Percentiles rank a stretch among this genome's conserved stretches.
These are phyloP conservation scores for Mythimna vitellina DNA, from an alignment of 2,888 invertebrate species.

Conservation along the genomic window DNA sequence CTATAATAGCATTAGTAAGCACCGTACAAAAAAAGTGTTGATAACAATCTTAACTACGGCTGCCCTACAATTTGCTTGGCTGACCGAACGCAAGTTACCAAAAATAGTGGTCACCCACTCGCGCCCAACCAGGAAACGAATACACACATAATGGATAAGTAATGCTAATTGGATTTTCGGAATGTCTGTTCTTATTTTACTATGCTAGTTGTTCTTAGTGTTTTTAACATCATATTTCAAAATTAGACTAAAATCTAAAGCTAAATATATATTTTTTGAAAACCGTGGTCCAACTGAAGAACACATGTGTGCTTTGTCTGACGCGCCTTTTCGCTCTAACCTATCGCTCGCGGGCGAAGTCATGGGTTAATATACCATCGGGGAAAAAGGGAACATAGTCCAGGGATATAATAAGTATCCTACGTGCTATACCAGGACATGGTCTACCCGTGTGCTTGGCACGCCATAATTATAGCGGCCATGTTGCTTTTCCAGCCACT, in stretches of 20 bases:
- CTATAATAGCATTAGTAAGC: slow-evolving; percentile 49
- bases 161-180: slow-evolving; percentile 70
- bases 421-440: too few species aligned
- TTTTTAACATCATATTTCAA: not conserved
- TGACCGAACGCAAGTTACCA: slow-evolving; percentile 78
- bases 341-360: too few species aligned
- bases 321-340: too few species aligned
- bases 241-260: not conserved
- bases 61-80: slow-evolving; percentile 71
- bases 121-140: slow-evolving; percentile 75
- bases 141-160: slow-evolving; percentile 55
- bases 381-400: too few species aligned
- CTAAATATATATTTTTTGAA: not conserved
- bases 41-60: slow-evolving; percentile 62
- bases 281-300: too few species aligned
- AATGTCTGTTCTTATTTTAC: slow-evolving; percentile 35
- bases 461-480: too few species aligned
- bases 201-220: slow-evolving; percentile 1
- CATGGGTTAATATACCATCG: too few species aligned
- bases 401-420: too few species aligned
- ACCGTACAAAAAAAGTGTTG: slow-evolving; percentile 43
- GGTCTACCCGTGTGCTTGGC: too few species aligned
- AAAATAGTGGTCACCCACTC: slow-evolving; percentile 81
- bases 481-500: too few species aligned
- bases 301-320: too few species aligned